Conservation (phyloP, 2,888 invertebrate species). For the Axea sp. region DNA sequence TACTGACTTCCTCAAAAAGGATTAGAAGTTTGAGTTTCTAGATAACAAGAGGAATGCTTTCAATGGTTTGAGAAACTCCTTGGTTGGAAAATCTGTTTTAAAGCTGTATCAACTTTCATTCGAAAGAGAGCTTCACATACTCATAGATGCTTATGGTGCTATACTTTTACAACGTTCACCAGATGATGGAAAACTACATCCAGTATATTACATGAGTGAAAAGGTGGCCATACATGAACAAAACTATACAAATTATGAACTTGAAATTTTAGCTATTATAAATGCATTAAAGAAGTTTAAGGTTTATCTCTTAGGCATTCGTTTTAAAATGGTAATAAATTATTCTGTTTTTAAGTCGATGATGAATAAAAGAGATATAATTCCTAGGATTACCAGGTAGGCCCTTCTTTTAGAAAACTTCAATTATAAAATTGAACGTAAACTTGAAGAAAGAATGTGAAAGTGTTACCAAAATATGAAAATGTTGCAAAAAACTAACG, state of each 20-base stretch:
- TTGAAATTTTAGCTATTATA: slow-evolving; percentile 64
- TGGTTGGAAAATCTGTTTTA: slow-evolving; percentile 59
- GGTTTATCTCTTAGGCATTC: slow-evolving; percentile 36
- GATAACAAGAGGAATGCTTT: slow-evolving; percentile 26
- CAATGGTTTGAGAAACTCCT: neutral
- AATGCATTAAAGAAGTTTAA: slow-evolving; percentile 59
- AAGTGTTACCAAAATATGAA: neutral
- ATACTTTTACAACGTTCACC: slow-evolving; percentile 48
- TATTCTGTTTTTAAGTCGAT: slow-evolving; percentile 43
- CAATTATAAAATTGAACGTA: slow-evolving; percentile 27
- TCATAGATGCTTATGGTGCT: slow-evolving; percentile 55
- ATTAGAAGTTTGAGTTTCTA: slow-evolving; percentile 39
- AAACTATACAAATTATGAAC: slow-evolving; percentile 65
- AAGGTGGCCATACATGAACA: slow-evolving; percentile 59
- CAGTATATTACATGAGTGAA: slow-evolving; percentile 47
- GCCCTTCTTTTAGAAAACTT: slow-evolving; percentile 32
- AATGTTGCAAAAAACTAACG: no score
- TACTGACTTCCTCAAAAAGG: slow-evolving; percentile 63
- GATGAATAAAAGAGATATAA: slow-evolving; percentile 48
- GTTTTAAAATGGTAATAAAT: slow-evolving; percentile 51
- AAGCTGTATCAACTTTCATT: slow-evolving; percentile 52
- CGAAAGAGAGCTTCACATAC: slow-evolving; percentile 42
- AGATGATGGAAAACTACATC: slow-evolving; percentile 42
- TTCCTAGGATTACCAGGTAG: slow-evolving; percentile 43
- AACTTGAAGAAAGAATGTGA: slow-evolving; percentile 7